Evolutionary conservation across 2,797 vertebrate genomes (phyloP).

Genomic region (Cyprinodon diabolis): DNA sequence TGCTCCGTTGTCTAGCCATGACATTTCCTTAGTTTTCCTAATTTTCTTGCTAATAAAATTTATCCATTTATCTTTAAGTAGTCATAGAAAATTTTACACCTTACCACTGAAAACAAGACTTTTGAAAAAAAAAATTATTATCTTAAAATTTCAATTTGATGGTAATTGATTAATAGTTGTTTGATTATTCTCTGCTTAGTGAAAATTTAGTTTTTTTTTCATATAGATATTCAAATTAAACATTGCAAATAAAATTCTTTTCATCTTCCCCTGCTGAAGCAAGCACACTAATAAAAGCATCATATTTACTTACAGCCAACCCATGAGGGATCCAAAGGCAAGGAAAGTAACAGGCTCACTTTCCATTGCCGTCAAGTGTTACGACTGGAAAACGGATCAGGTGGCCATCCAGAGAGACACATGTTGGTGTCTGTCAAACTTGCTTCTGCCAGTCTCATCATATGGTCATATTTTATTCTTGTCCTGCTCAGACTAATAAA

Average conservation of each 20-base stretch:
- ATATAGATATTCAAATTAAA: conserved; percentile 14
- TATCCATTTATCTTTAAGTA: neutral
- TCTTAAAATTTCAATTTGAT: neutral
- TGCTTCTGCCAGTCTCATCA: conserved; percentile 86
- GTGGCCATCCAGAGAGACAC: conserved; percentile 85
- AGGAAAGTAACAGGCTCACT: conserved; percentile 80
- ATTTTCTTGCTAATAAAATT: neutral
- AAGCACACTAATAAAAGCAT: conserved; percentile 78
- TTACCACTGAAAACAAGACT: neutral
- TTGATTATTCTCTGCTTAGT: neutral
- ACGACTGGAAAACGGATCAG: conserved; percentile 83
- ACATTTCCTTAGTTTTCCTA: neutral
- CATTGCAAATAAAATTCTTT: conserved; percentile 23
- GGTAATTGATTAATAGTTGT: no score
- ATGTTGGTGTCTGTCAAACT: conserved; percentile 95
- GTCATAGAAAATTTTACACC: neutral
- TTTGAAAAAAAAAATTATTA: neutral
- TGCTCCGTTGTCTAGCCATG: no score
- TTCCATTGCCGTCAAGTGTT: conserved; percentile 81
- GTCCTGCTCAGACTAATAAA: conserved; percentile 67
- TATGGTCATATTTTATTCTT: conserved; percentile 77
- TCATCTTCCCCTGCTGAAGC: conserved; percentile 44
- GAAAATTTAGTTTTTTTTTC: neutral
- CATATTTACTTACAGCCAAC: conserved; percentile 78
- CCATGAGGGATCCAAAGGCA: conserved; percentile 71